phyloP scores from a whole-genome alignment of 2,888 invertebrate species.

The Limnephilus lunatus region DNA sequence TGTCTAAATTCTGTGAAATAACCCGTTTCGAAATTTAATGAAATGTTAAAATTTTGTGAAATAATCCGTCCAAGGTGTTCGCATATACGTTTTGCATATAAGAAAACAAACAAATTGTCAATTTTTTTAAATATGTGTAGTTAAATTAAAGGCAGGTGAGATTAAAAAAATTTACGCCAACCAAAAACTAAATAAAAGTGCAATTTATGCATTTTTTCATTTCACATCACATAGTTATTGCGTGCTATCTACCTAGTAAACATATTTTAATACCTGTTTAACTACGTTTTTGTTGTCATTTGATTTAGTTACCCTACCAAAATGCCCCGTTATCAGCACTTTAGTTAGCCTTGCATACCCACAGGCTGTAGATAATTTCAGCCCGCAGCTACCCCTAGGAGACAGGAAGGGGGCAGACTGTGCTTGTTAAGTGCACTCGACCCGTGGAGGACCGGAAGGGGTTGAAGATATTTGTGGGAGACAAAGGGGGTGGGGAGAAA shows the following conservation, averaged over 20 bases:
- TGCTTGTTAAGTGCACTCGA: slow-evolving; percentile 56
- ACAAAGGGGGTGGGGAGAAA: slow-evolving; percentile 17
- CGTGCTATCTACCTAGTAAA: not conserved
- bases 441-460: slow-evolving; percentile 24
- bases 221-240: not conserved
- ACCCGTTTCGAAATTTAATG: too few relatives aligned
- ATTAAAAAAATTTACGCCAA: too few relatives aligned
- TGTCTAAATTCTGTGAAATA: too few relatives aligned
- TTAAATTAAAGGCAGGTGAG: too few relatives aligned
- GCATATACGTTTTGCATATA: too few relatives aligned
- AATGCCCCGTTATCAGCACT: not conserved
- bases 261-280: not conserved
- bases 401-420: not conserved
- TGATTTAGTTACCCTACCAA: not conserved
- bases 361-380: slow-evolving; percentile 4
- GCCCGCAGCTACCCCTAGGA: slow-evolving; percentile 24
- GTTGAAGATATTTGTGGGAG: slow-evolving; percentile 31
- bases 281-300: not conserved
- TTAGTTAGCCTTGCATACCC: not conserved
- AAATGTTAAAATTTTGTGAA: too few relatives aligned
- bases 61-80: too few relatives aligned
- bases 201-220: not conserved
- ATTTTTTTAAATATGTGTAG: too few relatives aligned
- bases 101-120: too few relatives aligned
- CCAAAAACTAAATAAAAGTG: too few relatives aligned